Base-by-base conservation (phyloP, 2,113 vertebrate species). In the Andinoacara biseriatus region DNA sequence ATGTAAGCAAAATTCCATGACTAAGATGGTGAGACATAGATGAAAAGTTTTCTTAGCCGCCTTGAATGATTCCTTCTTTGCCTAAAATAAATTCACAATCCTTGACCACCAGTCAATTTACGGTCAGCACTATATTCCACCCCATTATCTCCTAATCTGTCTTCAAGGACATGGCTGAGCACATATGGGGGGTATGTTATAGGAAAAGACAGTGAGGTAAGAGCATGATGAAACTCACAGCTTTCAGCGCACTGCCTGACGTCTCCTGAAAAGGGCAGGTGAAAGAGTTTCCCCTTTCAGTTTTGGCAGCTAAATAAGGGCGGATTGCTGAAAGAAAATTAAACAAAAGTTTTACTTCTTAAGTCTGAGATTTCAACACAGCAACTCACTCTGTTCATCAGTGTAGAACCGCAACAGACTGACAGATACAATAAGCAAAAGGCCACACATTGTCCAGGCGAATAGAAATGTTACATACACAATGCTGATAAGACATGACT, bases 331-430 rank as follows among this genome's bases (percentile, higher is more conserved):
- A 86, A 33, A 40, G 29, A 20, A 7, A 31, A 63, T 26, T 7
- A 52, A 38, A 89, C 74, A 90, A 84, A 75, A n/a, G 77, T 80
- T 58, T 77, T 74, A 52, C 77, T 83, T 85, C 62, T 62, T 33
- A 15, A 83, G 86, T 82, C 76, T 31, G 3, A 74, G 60, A 76
- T 81, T 85, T 90, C 86, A 89, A 61, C 81, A 18, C 22, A 57
- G 65, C 84, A 78, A 87, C 77, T 84, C 81, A 57, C 10, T 43
- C 26, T 33, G 3, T 72, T 26, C 29, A 43, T 72, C 46, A 56
- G 7, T 24, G 3, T 46, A 52, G 63, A 69, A 69, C 40, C 11
- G 40, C 22, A 69, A 69, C 65, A 69, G 15, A 0, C 40, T 69
- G 2, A 13, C 40, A 43, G 40, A 43, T 13, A 43, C 40, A 69